Evolutionary conservation across 2,797 vertebrate genomes (phyloP).

Genomic region (Tadarida brasiliensis): DNA sequence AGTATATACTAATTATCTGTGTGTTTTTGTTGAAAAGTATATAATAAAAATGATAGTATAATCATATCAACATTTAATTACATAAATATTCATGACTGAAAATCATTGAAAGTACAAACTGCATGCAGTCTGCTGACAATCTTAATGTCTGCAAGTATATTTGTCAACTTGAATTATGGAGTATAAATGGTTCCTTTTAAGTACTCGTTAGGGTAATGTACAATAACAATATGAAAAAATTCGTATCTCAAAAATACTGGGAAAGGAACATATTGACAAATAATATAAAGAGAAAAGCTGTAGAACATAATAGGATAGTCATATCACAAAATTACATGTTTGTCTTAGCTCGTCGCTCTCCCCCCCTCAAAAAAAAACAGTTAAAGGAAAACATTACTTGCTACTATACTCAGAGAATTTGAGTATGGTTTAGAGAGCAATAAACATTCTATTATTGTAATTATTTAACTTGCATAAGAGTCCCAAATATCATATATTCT

Average conservation of each 20-base stretch:
- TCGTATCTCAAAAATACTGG: background rate
- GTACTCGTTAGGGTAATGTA: background rate
- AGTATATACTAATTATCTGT: background rate
- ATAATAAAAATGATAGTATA: background rate
- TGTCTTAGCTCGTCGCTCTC: accelerated
- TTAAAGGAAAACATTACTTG: background rate
- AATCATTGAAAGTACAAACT: background rate
- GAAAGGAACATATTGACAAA: background rate
- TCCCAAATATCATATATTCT: background rate
- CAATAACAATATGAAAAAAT: background rate
- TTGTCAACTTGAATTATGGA: background rate
- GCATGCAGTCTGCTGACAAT: background rate
- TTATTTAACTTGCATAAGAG: background rate
- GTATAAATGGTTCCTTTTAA: background rate
- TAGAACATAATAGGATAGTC: background rate
- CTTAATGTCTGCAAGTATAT: background rate
- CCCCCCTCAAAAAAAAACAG: background rate
- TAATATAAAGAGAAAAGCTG: background rate
- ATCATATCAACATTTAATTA: background rate
- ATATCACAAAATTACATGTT: background rate
- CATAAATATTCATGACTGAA: background rate
- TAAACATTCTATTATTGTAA: background rate
- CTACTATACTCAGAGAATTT: background rate
- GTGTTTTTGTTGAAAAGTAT: background rate
- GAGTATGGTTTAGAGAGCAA: background rate